phyloP scores from a whole-genome alignment of 1,140 invertebrate genomes.

The Trinorchestia longiramus region DNA sequence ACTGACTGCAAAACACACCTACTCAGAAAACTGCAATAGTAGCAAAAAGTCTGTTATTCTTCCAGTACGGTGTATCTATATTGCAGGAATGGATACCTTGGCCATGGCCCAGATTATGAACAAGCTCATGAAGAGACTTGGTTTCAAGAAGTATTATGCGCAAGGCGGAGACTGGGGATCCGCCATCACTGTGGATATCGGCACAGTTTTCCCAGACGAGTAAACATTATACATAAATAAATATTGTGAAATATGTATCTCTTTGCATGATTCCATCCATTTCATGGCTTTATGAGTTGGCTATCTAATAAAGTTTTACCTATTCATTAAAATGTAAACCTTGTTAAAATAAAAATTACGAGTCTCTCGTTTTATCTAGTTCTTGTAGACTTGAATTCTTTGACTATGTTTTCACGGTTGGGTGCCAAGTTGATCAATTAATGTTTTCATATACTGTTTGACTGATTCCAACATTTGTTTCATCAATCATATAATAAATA shows the following conservation, averaged over 20 bases:
- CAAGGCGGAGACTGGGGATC: slow-evolving; percentile 91
- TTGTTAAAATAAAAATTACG: neutral
- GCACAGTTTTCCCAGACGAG: slow-evolving; percentile 75
- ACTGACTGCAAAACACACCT: too few relatives aligned
- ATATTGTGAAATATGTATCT: neutral
- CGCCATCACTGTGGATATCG: slow-evolving; percentile 75
- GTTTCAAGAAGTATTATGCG: slow-evolving; percentile 81
- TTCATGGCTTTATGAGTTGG: neutral
- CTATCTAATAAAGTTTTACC: neutral
- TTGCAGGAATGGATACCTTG: slow-evolving; percentile 7
- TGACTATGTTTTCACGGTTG: neutral
- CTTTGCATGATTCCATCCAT: neutral
- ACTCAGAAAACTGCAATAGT: too few relatives aligned
- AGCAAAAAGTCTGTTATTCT: too few relatives aligned
- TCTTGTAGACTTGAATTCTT: neutral
- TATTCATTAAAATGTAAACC: neutral
- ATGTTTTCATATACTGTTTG: neutral
- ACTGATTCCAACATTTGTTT: neutral
- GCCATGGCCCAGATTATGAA: slow-evolving; percentile 80
- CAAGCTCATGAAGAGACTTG: slow-evolving; percentile 85
- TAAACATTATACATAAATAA: slow-evolving; percentile 70
- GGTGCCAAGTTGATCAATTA: neutral
- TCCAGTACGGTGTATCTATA: neutral
- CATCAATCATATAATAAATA: neutral
- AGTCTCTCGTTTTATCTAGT: neutral